Evolutionary conservation across 2,888 invertebrate genomes (phyloP), one percentile per base, ranked within the genome.

Genomic region (Neoascia interrupta): DNA sequence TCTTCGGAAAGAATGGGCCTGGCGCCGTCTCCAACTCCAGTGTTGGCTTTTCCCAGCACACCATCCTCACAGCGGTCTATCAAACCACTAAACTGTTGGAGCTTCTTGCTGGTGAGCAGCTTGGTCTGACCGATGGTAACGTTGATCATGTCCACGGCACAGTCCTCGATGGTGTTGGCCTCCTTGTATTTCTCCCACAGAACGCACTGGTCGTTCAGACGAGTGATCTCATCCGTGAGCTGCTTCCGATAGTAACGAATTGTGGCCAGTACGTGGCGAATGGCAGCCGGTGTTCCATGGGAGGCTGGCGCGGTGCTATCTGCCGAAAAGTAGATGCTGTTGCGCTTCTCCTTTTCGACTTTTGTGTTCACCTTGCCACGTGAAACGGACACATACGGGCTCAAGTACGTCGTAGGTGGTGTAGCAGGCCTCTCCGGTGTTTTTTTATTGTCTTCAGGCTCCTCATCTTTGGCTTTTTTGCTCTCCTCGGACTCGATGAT

Each of bases 91-190:
- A 95, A 95, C 85, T 95, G 93, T 84, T 92, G 89, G 81, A 95
- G 93, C 84, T 95, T 95, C 84, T 94, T 93, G 8, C 89, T 90
- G 1, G 93, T 90, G 3, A 96, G 88, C n/a, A 96, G 88, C 69
- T 91, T 91, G 0, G 95, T 93, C 87, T 95, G 95, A 0, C 95
- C 95, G 63, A 94, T 90, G 0, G 94, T 92, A 19, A 93, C 92
- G 84, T 93, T 90, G 15, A 96, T 92, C 85, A 90, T 88, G 81
- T 91, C 91, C 3, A 84, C 84, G 15, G 85, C 87, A 0, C 82
- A 84, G 1, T 83, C 84, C 41, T 84, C 82, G 72, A 90, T 90
- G 6, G 83, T 69, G 56, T 88, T 82, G 3, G 83, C 68, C 1
- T 26, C 43, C 43, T 83, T 83, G 58, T 91, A 90, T 0, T 49